Conservation (phyloP, 2,113 vertebrate genomes). For the Prionailurus viverrinus region DNA sequence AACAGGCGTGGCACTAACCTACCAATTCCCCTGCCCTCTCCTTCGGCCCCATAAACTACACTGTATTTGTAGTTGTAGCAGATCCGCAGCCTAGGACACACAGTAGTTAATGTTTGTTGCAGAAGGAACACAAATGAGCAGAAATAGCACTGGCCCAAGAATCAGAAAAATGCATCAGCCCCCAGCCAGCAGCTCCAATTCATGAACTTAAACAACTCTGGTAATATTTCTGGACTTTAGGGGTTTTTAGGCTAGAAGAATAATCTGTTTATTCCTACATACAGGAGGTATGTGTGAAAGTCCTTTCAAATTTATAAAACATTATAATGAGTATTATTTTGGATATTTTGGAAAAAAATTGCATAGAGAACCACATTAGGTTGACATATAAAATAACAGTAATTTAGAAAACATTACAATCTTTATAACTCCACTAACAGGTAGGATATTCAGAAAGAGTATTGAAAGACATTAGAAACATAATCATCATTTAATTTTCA, state of each 20-base stretch:
- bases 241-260: not conserved
- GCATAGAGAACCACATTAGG: conserved; percentile 34
- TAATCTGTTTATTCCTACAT: not conserved
- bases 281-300: not conserved
- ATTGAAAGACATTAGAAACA: conserved; percentile 61
- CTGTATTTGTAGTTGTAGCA: not conserved
- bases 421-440: conserved; percentile 20
- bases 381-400: conserved; percentile 65
- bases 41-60: not conserved
- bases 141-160: not conserved
- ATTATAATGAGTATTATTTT: conserved; percentile 52
- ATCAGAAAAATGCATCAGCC: not conserved
- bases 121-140: not conserved
- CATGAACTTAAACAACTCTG: not conserved
- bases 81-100: not conserved
- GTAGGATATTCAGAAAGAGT: conserved; percentile 13
- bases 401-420: conserved; percentile 58
- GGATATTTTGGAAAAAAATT: conserved; percentile 47
- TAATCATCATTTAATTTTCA: conserved; percentile 81
- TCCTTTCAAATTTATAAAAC: conserved; percentile 18
- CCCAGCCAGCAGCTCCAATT: not conserved
- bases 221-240: not conserved
- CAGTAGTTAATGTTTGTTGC: not conserved
- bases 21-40: not conserved
- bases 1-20: not conserved